These are phyloP conservation scores for Drosophila paramelanica DNA, from an alignment of 2,888 invertebrate species.

Conservation along the genomic window DNA sequence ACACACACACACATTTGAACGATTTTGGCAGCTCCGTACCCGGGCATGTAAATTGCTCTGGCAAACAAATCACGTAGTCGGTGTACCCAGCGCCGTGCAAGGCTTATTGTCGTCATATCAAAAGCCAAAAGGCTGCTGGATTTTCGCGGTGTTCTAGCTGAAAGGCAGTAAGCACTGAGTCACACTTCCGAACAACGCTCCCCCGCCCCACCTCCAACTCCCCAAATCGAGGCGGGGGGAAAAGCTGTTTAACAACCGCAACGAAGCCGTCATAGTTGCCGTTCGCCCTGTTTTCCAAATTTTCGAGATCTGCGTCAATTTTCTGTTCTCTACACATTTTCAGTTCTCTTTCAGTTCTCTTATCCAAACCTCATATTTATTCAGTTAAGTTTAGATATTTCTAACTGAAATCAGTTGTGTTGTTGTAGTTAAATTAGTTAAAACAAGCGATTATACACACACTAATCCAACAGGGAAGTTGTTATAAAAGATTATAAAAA, in stretches of 20 bases:
- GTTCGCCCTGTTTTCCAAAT: conserved; percentile 20
- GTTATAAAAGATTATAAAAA: no score
- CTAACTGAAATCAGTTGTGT: no score
- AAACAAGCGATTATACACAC: no score
- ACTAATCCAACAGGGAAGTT: no score
- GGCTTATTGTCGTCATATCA: conserved; percentile 57
- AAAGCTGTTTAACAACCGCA: conserved; percentile 40
- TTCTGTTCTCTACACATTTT: conserved; percentile 10
- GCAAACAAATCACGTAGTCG: conserved; percentile 75
- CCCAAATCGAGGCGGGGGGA: conserved; percentile 12
- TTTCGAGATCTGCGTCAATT: conserved; percentile 16
- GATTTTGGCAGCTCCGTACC: conserved; percentile 40
- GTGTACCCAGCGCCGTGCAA: conserved; percentile 49
- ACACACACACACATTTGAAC: background rate
- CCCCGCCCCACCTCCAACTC: background rate
- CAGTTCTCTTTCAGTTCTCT: background rate
- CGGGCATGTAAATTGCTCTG: conserved; percentile 72
- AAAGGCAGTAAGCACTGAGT: conserved; percentile 52
- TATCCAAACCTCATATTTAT: conserved; percentile 1
- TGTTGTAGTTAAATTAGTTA: no score
- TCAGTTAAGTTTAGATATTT: background rate
- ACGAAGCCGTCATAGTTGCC: conserved; percentile 25
- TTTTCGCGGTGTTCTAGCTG: conserved; percentile 61
- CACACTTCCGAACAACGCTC: background rate
- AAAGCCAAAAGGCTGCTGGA: conserved; percentile 65